Base-by-base conservation (phyloP, 2,888 invertebrate genomes). In the Aporophyla lueneburgensis region DNA sequence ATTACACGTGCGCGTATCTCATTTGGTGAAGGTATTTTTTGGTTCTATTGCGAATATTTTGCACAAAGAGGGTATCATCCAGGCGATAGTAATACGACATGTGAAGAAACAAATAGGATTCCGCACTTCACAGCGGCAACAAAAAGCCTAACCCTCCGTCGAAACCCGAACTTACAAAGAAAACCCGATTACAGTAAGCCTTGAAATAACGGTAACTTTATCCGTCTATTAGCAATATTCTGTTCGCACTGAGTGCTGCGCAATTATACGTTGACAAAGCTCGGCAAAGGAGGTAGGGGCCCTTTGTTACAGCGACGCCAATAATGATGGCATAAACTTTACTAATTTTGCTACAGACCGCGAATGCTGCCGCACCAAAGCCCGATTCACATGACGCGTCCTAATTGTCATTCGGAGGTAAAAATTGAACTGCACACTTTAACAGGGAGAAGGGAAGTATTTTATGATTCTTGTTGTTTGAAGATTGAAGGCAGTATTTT, bases 261-360 rank as follows among this genome's bases (percentile, higher is more conserved):
- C 93, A 93, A 94, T 94, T 94, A 93, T 91, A 91, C 92, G 91
- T 90, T 89, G 93, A 92, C 94, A 93, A 93, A 94, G 92, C 87
- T 86, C 71, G 61, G 87, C 84, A 89, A 88, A 86, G 88, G 85
- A 85, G 79, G 87, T 85, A 84, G 86, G 89, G 90, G 89, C 88
- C 92, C 94, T 95, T 94, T 95, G 94, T 93, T 91, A 87, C 63
- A 90, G 89, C 88, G 87, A 87, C 91, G 92, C 93, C 94, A 93
- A 94, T 95, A 94, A 94, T 93, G 92, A 92, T 87, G 90, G 91
- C 90, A 91, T 92, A 93, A 95, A 95, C 94, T 95, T 95, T 93
- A 90, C 94, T 95, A 93, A 96, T 95, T 95, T 94, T 89, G 92
- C 90, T 88, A 89, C 91, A 89, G 89, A 91, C 91, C 91, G 91